Evolutionary conservation across 2,113 vertebrate species (phyloP).

Genomic region (Centropus unirufus): DNA sequence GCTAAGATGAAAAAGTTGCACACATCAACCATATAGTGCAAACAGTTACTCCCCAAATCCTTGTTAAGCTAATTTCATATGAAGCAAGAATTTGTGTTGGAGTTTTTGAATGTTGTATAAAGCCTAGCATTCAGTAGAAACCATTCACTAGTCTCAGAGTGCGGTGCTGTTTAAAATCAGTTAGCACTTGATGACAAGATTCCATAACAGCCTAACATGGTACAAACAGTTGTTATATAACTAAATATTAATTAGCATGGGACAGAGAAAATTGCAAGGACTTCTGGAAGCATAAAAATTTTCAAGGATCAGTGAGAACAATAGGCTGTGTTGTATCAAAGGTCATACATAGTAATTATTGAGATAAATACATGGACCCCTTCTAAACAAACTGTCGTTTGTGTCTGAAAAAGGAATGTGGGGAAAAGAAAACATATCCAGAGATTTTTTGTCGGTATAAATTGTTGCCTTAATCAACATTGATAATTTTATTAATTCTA

Average conservation of each 20-base stretch:
- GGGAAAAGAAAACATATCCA: background rate
- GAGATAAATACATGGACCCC: background rate
- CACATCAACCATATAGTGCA: background rate
- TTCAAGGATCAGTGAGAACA: background rate
- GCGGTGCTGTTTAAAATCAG: slow-evolving; percentile 37
- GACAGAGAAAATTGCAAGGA: background rate
- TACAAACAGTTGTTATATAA: background rate
- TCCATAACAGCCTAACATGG: background rate
- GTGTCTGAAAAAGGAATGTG: background rate
- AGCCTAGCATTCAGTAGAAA: background rate
- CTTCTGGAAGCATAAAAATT: background rate
- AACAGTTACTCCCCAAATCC: slow-evolving; percentile 26
- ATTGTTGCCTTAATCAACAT: background rate
- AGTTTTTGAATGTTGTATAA: slow-evolving; percentile 32
- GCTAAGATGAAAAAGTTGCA: slow-evolving; percentile 52
- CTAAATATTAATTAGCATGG: background rate
- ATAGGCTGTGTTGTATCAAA: background rate
- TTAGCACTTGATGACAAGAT: background rate
- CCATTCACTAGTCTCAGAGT: background rate
- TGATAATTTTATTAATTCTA: background rate
- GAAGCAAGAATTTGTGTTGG: slow-evolving; percentile 57
- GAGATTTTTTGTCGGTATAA: background rate
- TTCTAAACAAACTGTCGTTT: background rate
- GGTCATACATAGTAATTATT: background rate
- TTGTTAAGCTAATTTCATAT: slow-evolving; percentile 52